These are phyloP conservation scores for Barnardius zonarius DNA, from an alignment of 2,113 vertebrate species.

Conservation along the genomic window DNA sequence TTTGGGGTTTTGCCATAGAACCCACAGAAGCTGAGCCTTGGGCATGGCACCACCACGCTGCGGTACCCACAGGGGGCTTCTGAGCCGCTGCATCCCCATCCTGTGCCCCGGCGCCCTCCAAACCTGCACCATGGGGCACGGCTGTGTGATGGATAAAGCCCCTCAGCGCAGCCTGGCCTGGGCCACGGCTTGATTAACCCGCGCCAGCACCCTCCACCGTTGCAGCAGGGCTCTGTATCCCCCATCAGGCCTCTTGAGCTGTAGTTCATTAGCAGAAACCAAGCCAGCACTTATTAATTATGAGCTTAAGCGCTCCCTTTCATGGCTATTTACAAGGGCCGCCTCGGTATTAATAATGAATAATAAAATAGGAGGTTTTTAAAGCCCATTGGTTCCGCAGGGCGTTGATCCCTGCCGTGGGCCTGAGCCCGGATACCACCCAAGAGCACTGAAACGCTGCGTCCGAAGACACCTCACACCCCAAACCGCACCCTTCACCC, in stretches of 20 bases:
- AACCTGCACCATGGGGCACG: accelerated
- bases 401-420: not conserved
- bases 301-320: slow-evolving; percentile 42
- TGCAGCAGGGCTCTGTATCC: not conserved
- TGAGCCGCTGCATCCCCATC: not conserved
- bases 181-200: not conserved
- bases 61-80: not conserved
- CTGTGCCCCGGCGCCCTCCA: not conserved
- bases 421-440: not conserved
- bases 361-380: slow-evolving; percentile 35
- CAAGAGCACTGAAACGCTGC: not conserved
- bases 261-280: slow-evolving; percentile 7
- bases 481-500: not conserved
- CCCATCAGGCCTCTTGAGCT: not conserved
- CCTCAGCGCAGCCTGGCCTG: not conserved
- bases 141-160: accelerated
- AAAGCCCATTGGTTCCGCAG: slow-evolving; percentile 56
- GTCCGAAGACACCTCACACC: not conserved
- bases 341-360: slow-evolving; percentile 48
- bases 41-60: not conserved
- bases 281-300: slow-evolving; percentile 60
- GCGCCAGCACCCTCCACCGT: not conserved
- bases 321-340: slow-evolving; percentile 38
- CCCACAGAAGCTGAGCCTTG: not conserved
- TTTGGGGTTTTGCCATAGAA: not conserved